A percentile compares a stretch with the other conserved stretches of the same genome.
phyloP scores from a whole-genome alignment of 1,140 invertebrate genomes.

The Aphaenogaster floridana region DNA sequence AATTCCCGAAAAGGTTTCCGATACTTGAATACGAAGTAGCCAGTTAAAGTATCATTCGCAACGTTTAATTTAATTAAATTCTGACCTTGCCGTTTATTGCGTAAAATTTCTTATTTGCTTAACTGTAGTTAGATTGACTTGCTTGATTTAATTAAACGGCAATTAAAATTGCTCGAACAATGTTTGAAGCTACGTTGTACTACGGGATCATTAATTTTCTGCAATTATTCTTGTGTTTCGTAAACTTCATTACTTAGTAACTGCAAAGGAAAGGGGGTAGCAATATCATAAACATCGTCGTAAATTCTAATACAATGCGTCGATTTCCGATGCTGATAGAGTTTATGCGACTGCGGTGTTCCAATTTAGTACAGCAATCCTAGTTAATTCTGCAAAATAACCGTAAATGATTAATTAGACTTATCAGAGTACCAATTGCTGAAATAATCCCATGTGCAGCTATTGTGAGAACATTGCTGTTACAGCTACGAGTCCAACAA shows the following conservation, averaged over 20 bases:
- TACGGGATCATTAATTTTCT: not conserved
- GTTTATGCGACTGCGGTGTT: not conserved
- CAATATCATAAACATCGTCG: not conserved
- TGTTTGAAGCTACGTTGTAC: not conserved
- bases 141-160: not conserved
- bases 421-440: not conserved
- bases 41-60: not conserved
- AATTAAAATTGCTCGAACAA: slow-evolving; percentile 30
- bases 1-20: not conserved
- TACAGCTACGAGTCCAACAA: not conserved
- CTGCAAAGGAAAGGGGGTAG: too few relatives aligned
- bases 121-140: not conserved
- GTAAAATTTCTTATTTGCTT: slow-evolving; percentile 21
- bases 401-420: not conserved
- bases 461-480: not conserved
- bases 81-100: not conserved
- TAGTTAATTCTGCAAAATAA: slow-evolving; percentile 11
- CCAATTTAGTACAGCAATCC: not conserved
- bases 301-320: not conserved
- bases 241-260: not conserved
- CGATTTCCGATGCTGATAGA: not conserved
- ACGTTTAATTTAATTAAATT: slow-evolving; percentile 16
- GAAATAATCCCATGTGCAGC: not conserved
- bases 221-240: not conserved
- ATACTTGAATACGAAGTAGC: not conserved